A percentile compares a stretch with the other conserved stretches of the same genome.
Evolutionary conservation across 2,797 vertebrate genomes (phyloP).

Genomic region (Hippopotamyrus pictus): DNA sequence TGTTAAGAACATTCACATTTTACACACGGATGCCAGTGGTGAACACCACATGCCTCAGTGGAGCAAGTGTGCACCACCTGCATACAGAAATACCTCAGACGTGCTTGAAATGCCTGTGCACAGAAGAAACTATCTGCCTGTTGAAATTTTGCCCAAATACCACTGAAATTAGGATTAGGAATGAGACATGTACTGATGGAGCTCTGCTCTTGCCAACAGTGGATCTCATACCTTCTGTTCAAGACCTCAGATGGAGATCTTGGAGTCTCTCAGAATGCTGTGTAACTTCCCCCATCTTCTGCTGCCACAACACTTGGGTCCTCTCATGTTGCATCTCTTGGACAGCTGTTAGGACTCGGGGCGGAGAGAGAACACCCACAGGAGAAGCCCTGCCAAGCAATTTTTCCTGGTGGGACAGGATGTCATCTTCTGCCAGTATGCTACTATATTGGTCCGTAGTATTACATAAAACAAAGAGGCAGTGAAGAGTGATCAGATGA

Average conservation of each 20-base stretch:
- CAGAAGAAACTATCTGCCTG: not conserved
- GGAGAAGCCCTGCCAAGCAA: conserved; percentile 6
- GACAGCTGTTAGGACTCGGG: conserved; percentile 27
- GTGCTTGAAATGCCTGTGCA: not conserved
- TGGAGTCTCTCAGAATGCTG: not conserved
- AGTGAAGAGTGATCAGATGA: not conserved
- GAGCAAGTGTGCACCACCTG: not conserved
- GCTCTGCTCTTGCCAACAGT: not conserved
- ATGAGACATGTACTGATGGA: conserved; percentile 23
- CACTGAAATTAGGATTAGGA: conserved; percentile 21
- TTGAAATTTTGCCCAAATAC: not conserved
- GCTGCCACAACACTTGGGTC: conserved; percentile 23
- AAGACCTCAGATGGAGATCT: not conserved
- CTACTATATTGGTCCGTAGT: not conserved
- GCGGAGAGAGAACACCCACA: conserved; percentile 21
- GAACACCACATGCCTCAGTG: not conserved
- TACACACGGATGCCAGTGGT: not conserved
- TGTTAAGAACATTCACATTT: not conserved
- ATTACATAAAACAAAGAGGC: not conserved
- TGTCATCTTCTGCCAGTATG: not conserved
- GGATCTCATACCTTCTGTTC: not conserved
- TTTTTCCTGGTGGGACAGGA: conserved; percentile 21
- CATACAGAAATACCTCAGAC: not conserved
- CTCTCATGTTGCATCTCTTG: conserved; percentile 37
- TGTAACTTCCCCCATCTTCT: conserved; percentile 13